Percentiles rank a stretch among this genome's conserved stretches.
These are phyloP conservation scores for Samia ricini DNA, from an alignment of 1,140 invertebrate species.

Conservation along the genomic window DNA sequence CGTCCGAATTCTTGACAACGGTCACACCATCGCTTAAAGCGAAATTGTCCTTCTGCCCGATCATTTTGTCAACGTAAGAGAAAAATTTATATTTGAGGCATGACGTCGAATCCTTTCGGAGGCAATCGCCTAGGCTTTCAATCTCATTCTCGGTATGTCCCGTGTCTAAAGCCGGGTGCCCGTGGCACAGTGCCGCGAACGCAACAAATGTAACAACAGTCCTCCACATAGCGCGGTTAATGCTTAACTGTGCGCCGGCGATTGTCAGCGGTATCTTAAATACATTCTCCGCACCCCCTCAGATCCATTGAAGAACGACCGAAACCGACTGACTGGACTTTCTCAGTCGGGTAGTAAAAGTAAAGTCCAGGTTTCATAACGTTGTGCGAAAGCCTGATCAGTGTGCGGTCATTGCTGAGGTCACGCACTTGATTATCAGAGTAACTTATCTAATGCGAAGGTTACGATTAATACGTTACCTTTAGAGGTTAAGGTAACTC, in stretches of 20 bases:
- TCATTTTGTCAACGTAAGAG: conserved; percentile 89
- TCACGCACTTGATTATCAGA: conserved; percentile 39
- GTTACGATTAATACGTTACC: neutral
- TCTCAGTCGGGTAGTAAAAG: conserved; percentile 69
- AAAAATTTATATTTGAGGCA: conserved; percentile 92
- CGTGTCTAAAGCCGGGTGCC: conserved; percentile 84
- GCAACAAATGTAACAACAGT: conserved; percentile 68
- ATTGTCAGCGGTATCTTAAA: conserved; percentile 42
- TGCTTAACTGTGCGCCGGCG: conserved; percentile 51
- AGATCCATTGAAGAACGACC: conserved; percentile 40
- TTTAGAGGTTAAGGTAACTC: neutral
- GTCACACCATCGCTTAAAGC: conserved; percentile 88
- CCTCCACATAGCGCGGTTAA: conserved; percentile 56
- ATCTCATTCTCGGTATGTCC: conserved; percentile 85
- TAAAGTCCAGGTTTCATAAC: conserved; percentile 67
- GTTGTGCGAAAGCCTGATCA: conserved; percentile 46
- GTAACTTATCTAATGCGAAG: neutral
- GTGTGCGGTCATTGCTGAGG: conserved; percentile 47
- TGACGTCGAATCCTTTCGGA: conserved; percentile 87
- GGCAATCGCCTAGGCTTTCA: conserved; percentile 83
- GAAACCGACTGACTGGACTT: conserved; percentile 52
- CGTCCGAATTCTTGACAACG: conserved; percentile 85
- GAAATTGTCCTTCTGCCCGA: conserved; percentile 86
- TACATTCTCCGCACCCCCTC: conserved; percentile 52
- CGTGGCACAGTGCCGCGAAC: conserved; percentile 73